Base-by-base conservation (phyloP, 1,140 invertebrate genomes). In the Diorhabda sublineata region DNA sequence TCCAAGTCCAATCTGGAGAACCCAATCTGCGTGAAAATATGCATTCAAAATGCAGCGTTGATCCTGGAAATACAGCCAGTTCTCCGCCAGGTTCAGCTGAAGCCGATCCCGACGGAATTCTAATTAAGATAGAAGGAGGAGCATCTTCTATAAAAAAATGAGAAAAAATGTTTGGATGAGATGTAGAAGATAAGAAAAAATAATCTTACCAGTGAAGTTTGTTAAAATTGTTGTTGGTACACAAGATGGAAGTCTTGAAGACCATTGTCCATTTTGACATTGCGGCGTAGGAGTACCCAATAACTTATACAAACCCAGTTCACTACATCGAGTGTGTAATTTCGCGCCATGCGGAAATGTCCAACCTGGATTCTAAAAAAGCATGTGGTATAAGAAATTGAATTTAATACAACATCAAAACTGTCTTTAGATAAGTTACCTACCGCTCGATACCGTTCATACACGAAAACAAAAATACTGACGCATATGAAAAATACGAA, bases 1-100 rank as follows among this genome's bases (percentile, higher is more conserved):
- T 94, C 92, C 93, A 95, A n/a, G 88, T 91, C 94, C 94, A 95
- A 69, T 92, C 90, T 0, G 93, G 93, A 68, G 90, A 90, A 2
- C 93, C 93, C 42, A 90, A 79, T 52, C 87, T 83, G 65, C 92
- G 82, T 0, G 88, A 87, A 75, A 90, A 92, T 64, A 95, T 85
- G 76, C 94, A 96, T 78, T 95, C 92, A 60, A 96, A 83, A 77
- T 94, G 90, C 1, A 95, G 78, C 0, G 92, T 92, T 71, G 91
- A 92, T 69, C 91, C 91, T 0, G 93, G 93, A 67, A 89, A 91
- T 26, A 95, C 90, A 4, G 90, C 89, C 59, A 96, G 81, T 68
- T 91, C 86, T 5, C 93, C 93, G 1, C 87, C 88, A 1, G 90
- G 89, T 70, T 92, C 91, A 11, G 93, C 88, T 5, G 90, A 88